Conservation (phyloP, 2,797 vertebrate species). For the Presbytis comata region DNA sequence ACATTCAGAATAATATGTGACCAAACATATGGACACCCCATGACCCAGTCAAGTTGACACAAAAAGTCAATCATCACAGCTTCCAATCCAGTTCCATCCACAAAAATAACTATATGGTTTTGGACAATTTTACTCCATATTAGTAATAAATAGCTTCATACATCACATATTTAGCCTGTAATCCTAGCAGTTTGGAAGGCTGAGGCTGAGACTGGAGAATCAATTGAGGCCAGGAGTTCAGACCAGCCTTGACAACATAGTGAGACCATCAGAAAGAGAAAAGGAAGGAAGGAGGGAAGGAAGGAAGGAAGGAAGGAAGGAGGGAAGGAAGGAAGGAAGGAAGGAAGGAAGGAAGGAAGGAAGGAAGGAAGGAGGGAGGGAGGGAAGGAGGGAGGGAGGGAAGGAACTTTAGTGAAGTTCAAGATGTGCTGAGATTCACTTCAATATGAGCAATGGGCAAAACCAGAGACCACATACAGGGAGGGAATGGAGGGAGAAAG, state of each 20-base stretch:
- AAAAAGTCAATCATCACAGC: background rate
- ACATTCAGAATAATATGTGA: background rate
- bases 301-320: accelerated
- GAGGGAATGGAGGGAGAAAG: background rate
- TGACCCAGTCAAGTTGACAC: background rate
- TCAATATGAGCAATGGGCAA: no score
- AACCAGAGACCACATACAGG: no score
- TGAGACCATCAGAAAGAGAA: no score
- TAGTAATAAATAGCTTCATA: background rate
- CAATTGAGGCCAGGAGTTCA: background rate
- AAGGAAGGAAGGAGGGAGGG: accelerated
- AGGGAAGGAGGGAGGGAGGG: accelerated
- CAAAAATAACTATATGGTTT: background rate
- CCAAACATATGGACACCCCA: background rate
- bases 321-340: accelerated
- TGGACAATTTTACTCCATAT: background rate
- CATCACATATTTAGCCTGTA: background rate
- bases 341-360: accelerated
- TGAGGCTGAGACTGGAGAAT: background rate
- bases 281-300: accelerated
- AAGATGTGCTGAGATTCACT: no score
- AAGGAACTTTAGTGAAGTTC: no score
- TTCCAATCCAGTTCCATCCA: background rate
- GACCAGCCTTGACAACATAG: background rate
- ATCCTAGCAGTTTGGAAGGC: background rate